phyloP scores from a whole-genome alignment of 2,888 invertebrate species.

The Aspidiotus destructor region DNA sequence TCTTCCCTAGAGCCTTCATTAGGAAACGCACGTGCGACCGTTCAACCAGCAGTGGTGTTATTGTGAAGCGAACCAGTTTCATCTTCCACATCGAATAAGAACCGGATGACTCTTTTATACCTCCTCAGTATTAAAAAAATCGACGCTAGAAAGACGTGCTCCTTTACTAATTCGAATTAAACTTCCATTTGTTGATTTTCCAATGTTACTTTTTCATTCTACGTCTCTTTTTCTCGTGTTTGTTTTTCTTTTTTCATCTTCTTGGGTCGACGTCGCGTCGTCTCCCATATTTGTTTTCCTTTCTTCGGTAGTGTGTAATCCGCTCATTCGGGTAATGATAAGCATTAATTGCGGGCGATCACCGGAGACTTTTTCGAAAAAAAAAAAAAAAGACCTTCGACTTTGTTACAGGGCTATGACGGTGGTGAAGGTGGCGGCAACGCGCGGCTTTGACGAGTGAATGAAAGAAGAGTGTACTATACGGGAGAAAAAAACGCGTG shows the following conservation, averaged over 20 bases:
- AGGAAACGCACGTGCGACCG: constrained; percentile 29
- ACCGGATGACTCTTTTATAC: constrained; percentile 28
- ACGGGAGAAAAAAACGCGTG: not conserved
- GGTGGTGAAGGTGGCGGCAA: no score
- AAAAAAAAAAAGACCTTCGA: no score
- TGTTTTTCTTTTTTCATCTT: not conserved
- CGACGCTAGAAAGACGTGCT: constrained; percentile 30
- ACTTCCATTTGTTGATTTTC: constrained; percentile 31
- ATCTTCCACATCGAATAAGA: constrained; percentile 5
- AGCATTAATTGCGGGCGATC: constrained; percentile 23
- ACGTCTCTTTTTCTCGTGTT: not conserved
- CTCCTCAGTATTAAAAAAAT: constrained; percentile 23
- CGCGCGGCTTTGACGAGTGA: no score
- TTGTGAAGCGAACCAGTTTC: constrained; percentile 27
- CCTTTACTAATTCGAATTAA: constrained; percentile 32
- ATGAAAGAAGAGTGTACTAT: not conserved
- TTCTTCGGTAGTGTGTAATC: constrained; percentile 21
- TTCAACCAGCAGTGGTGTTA: constrained; percentile 23
- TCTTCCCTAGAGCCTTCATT: constrained; percentile 12
- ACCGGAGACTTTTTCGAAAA: not conserved
- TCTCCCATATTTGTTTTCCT: not conserved
- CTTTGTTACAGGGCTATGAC: no score
- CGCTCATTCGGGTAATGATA: constrained; percentile 23
- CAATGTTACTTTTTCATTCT: constrained; percentile 19
- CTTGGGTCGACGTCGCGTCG: not conserved